A percentile compares a stretch with the other conserved stretches of the same genome.
Conservation (phyloP, 37 sponge, comb jelly and placozoan genomes). For the Hormiphora californensis region DNA sequence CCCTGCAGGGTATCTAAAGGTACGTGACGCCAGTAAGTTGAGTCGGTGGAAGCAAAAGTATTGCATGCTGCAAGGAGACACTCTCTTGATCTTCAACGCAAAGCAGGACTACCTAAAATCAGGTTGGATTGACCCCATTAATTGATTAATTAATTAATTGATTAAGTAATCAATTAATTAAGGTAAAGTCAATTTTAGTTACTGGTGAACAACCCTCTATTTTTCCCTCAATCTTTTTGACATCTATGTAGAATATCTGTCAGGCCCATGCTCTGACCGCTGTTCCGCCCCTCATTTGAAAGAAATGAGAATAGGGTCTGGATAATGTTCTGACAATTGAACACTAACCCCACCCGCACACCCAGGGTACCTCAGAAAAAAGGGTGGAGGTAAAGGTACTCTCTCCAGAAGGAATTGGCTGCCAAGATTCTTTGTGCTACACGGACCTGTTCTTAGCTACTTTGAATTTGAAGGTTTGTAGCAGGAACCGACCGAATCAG, state of each 20-base stretch:
- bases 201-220: too few relatives aligned
- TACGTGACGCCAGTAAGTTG: slow-evolving; percentile 54
- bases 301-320: too few relatives aligned
- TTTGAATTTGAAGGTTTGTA: slow-evolving; percentile 56
- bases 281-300: too few relatives aligned
- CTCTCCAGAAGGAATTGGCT: slow-evolving; percentile 76
- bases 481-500: too few relatives aligned
- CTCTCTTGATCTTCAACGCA: slow-evolving; percentile 76
- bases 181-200: too few relatives aligned
- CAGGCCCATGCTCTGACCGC: too few relatives aligned
- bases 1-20: slow-evolving; percentile 37
- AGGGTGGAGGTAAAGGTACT: slow-evolving; percentile 82
- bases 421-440: slow-evolving; percentile 83
- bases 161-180: too few relatives aligned
- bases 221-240: too few relatives aligned
- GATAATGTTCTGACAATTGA: too few relatives aligned
- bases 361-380: slow-evolving; percentile 81
- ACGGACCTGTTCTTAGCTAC: slow-evolving; percentile 73
- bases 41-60: slow-evolving; percentile 74
- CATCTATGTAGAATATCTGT: too few relatives aligned
- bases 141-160: too few relatives aligned
- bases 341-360: too few relatives aligned
- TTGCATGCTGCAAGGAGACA: slow-evolving; percentile 74
- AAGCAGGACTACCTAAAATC: slow-evolving; percentile 61
- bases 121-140: slow-evolving; percentile 9